phyloP scores from a whole-genome alignment of 2,113 vertebrate species.

The Choloepus hoffmanni region DNA sequence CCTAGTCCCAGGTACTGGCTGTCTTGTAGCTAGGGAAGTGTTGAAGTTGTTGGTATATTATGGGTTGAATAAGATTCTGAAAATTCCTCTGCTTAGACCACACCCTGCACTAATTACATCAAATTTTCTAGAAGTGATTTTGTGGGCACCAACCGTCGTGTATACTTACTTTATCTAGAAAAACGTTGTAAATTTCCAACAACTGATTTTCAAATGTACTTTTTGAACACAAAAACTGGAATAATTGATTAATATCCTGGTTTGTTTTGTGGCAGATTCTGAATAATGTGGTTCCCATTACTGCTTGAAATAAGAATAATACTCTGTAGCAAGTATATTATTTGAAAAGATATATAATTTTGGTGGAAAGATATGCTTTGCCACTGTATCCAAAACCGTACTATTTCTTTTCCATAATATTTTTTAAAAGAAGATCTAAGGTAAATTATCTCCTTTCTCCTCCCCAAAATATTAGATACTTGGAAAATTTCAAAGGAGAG shows the following conservation, averaged over 20 bases:
- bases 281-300: constrained; percentile 19
- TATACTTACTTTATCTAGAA: constrained; percentile 10
- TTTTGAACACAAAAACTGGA: constrained; percentile 6
- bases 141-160: not conserved
- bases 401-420: not conserved
- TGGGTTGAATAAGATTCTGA: not conserved
- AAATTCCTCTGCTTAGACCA: not conserved
- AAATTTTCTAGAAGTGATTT: not conserved
- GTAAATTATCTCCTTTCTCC: not conserved
- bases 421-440: constrained; percentile 34
- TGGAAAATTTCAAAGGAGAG: constrained; percentile 39
- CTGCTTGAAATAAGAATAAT: not conserved
- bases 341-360: constrained; percentile 14
- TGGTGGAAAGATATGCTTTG: not conserved
- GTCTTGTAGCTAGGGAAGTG: not conserved
- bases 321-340: not conserved
- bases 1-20: not conserved
- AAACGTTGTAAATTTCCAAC: constrained; percentile 48
- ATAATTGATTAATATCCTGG: not conserved
- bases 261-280: constrained; percentile 41
- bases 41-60: not conserved
- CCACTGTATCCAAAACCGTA: not conserved
- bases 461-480: not conserved
- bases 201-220: constrained; percentile 16
- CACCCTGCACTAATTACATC: not conserved